Conservation (phyloP, 1,140 invertebrate species). For the Dufourea novaeangliae region DNA sequence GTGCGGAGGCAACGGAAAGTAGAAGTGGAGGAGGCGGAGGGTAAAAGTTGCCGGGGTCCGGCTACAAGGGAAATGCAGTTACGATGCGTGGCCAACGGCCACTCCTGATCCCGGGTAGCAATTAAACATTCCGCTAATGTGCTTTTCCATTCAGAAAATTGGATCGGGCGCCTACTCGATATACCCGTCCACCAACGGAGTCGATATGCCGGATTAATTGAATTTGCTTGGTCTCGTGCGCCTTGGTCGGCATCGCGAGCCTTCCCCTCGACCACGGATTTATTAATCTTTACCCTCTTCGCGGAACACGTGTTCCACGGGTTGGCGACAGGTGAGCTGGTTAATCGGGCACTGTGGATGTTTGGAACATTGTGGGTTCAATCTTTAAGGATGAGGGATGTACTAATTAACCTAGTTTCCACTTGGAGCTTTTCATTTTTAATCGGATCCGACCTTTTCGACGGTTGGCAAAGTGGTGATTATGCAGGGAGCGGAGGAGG, state of each 20-base stretch:
- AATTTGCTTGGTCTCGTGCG: conserved; percentile 65
- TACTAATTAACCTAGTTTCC: conserved; percentile 3
- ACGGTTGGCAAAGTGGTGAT: background rate
- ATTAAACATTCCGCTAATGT: conserved; percentile 79
- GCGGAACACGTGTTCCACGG: background rate
- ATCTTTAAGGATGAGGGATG: background rate
- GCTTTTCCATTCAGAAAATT: conserved; percentile 81
- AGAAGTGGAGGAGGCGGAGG: conserved; percentile 40
- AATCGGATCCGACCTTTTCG: background rate
- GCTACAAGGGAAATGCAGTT: conserved; percentile 64
- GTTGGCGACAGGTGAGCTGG: conserved; percentile 7
- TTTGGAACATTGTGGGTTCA: background rate
- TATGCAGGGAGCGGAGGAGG: too few relatives aligned
- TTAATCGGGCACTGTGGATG: background rate
- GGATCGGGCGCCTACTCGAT: conserved; percentile 68
- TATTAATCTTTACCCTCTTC: conserved; percentile 69
- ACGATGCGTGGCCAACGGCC: conserved; percentile 60
- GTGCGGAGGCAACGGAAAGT: conserved; percentile 44
- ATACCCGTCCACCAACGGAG: conserved; percentile 41
- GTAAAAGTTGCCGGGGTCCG: conserved; percentile 52
- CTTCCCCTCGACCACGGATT: conserved; percentile 63
- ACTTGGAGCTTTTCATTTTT: background rate
- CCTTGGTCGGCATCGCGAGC: conserved; percentile 35
- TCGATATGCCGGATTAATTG: conserved; percentile 76
- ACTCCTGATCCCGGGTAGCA: conserved; percentile 74